Conservation (phyloP, 2,888 invertebrate genomes). For the Isotomurus palustris region DNA sequence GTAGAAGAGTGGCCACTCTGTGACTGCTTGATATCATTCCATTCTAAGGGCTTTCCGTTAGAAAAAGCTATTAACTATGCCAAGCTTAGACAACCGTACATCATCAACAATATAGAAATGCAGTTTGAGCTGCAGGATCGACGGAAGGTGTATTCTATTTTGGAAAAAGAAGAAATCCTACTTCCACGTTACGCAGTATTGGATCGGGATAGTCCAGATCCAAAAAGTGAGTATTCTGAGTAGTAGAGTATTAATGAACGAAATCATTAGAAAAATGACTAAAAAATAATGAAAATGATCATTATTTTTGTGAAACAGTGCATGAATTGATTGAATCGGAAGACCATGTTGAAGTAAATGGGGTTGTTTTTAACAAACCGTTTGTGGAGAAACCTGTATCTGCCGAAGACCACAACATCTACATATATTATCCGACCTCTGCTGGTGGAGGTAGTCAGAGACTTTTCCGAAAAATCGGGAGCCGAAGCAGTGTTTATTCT, state of each 20-base stretch:
- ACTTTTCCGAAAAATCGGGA: constrained; percentile 97
- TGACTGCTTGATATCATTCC: constrained; percentile 96
- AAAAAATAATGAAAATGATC: background rate
- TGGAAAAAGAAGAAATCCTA: constrained; percentile 91
- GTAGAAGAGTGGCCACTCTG: constrained; percentile 98
- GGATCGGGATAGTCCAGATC: constrained; percentile 87
- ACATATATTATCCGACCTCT: constrained; percentile 97
- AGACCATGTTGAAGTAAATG: constrained; percentile 95
- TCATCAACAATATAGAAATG: constrained; percentile 97
- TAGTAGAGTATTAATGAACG: background rate
- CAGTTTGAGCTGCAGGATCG: constrained; percentile 88
- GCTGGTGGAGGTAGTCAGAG: constrained; percentile 97
- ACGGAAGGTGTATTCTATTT: constrained; percentile 87
- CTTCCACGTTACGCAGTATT: constrained; percentile 96
- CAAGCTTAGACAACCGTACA: constrained; percentile 86
- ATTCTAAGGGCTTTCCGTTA: constrained; percentile 96
- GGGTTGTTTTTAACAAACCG: constrained; percentile 91
- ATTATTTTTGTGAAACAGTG: constrained; percentile 57
- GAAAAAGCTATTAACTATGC: constrained; percentile 97
- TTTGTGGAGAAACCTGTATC: constrained; percentile 98
- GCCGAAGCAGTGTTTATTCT: constrained; percentile 96
- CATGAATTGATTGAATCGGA: constrained; percentile 90
- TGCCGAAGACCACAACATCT: constrained; percentile 99
- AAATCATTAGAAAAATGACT: background rate
- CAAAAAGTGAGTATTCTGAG: constrained; percentile 66